Evolutionary conservation across 92 coral and sea anemone species (phyloP), one percentile per base, ranked within the genome.

Genomic region (Umimayanthus kanabou): DNA sequence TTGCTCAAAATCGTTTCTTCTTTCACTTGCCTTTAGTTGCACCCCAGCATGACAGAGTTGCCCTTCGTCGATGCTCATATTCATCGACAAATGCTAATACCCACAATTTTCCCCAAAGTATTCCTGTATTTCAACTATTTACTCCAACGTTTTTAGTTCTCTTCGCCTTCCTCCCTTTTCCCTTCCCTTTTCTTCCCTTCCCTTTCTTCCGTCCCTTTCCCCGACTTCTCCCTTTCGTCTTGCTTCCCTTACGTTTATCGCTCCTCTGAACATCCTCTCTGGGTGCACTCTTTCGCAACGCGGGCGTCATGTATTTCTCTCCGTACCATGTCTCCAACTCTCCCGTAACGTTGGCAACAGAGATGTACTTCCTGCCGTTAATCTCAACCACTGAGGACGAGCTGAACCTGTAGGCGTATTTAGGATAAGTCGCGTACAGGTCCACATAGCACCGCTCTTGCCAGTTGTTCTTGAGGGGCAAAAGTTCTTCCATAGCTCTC

Each of bases 271-370:
- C n/a, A 55, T 83, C 87, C 8, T 69, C 78, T 22, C 87, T 69
- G 13, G 87, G 64, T 10, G 87, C 87, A 70, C 87, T 83, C 87
- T 70, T 83, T 70, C 58, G 69, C 42, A 26, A 0, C 6, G 47
- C 87, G 4, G 87, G 87, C 1, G 77, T 83, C 87, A 83, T 83
- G 39, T 70, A 83, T 6, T 70, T 83, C 16, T 20, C 29, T 28
- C 87, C 87, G 64, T 83, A 83, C 87, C 87, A 83, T 4, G 45
- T 8, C 13, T 72, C 26, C 13, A 83, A 45, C 55, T 83, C 87
- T 47, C 87, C 87, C 58, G 87, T 83, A 42, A 83, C 23, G 42
- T 83, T 83, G 7, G 65, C 87, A 14, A 83, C 69, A 70, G 87
- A 69, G 45, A 47, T 1, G 37, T 83, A 83, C 53, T 71, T 10